Percentiles rank a stretch among this genome's conserved stretches.
phyloP scores from a whole-genome alignment of 92 coral and sea anemone species.

The Isaurus tuberculatus region DNA sequence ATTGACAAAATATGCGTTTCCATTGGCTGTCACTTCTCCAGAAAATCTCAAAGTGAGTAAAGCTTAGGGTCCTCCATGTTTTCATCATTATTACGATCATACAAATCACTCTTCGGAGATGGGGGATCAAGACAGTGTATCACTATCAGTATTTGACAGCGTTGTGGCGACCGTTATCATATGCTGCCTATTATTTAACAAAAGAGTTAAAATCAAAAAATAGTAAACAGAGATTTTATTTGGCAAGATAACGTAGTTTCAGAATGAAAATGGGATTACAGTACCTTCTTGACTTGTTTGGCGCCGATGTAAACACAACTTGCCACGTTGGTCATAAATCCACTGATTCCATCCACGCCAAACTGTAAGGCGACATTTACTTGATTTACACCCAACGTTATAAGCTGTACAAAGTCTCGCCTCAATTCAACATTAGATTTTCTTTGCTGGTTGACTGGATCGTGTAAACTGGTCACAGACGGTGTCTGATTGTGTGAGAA shows the following conservation, averaged over 20 bases:
- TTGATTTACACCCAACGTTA: slow-evolving; percentile 20
- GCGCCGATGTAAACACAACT: slow-evolving; percentile 29
- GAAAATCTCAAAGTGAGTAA: too few relatives aligned
- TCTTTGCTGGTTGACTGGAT: background rate
- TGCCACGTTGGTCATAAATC: slow-evolving; percentile 18
- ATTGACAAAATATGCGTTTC: too few relatives aligned
- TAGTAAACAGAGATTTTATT: too few relatives aligned
- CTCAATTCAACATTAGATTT: background rate
- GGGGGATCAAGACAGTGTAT: too few relatives aligned
- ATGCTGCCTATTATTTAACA: too few relatives aligned
- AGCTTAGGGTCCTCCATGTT: too few relatives aligned
- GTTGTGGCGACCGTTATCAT: too few relatives aligned
- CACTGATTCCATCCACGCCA: slow-evolving; percentile 8
- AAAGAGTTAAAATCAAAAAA: too few relatives aligned
- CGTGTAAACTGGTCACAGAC: background rate
- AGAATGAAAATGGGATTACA: background rate
- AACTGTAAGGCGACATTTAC: slow-evolving; percentile 17
- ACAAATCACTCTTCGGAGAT: too few relatives aligned
- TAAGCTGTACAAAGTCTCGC: slow-evolving; percentile 8
- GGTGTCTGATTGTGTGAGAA: slow-evolving; percentile 6
- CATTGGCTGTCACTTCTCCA: too few relatives aligned
- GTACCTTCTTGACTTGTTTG: slow-evolving; percentile 32
- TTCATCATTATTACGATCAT: too few relatives aligned
- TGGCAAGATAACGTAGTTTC: background rate
- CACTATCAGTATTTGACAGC: too few relatives aligned